Evolutionary conservation across 2,888 invertebrate species (phyloP).

Genomic region (Erannis defoliaria): DNA sequence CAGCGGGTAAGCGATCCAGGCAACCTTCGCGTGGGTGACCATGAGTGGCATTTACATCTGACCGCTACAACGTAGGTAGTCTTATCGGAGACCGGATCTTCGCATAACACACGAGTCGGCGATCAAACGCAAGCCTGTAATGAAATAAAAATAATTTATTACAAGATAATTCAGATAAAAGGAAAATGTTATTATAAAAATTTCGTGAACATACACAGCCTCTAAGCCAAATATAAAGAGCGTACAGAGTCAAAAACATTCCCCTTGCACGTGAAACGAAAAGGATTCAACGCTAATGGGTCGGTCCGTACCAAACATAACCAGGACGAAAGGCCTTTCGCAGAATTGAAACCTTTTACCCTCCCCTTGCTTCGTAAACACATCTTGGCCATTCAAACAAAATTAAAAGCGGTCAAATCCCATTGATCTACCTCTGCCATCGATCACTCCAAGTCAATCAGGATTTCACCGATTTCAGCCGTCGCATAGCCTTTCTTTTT

Average conservation of each 20-base stretch:
- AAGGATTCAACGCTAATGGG: constrained; percentile 26
- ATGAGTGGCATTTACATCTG: too few relatives aligned
- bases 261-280: constrained; percentile 13
- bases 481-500: constrained; percentile 55
- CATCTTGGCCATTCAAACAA: constrained; percentile 24
- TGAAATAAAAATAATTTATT: neutral
- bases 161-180: neutral
- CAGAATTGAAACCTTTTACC: constrained; percentile 27
- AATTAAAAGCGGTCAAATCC: constrained; percentile 30
- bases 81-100: too few relatives aligned
- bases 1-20: too few relatives aligned
- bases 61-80: too few relatives aligned
- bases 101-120: too few relatives aligned
- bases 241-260: constrained; percentile 14
- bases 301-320: constrained; percentile 15
- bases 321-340: constrained; percentile 13
- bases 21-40: too few relatives aligned
- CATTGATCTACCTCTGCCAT: constrained; percentile 27
- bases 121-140: too few relatives aligned
- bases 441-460: constrained; percentile 42
- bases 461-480: constrained; percentile 30
- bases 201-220: neutral
- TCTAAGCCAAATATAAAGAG: constrained; percentile 1
- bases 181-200: neutral
- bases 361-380: constrained; percentile 28